A percentile compares a stretch with the other conserved stretches of the same genome.
Conservation (phyloP, 2,113 vertebrate genomes). For the Aspidoscelis tigris region DNA sequence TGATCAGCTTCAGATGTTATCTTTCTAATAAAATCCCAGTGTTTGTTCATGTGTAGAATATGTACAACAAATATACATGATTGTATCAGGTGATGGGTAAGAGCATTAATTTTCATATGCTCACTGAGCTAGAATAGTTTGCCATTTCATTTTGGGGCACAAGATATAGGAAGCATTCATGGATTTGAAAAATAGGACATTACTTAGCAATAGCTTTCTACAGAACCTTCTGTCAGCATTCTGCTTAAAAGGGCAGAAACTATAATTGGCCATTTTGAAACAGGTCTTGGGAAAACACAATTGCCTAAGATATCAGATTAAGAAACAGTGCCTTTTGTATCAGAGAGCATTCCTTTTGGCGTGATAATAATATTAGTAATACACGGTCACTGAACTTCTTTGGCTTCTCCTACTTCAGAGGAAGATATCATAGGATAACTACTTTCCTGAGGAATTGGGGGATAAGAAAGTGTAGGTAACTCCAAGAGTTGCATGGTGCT, state of each 20-base stretch:
- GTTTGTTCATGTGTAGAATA: background rate
- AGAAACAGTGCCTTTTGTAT: background rate
- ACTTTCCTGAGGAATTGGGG: background rate
- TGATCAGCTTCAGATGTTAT: background rate
- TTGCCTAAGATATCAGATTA: background rate
- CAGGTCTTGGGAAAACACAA: background rate
- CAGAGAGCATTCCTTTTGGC: background rate
- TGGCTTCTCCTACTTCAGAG: background rate
- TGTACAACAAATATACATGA: background rate
- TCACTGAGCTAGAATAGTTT: background rate
- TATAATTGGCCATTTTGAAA: background rate
- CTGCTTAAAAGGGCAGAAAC: background rate
- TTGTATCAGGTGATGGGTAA: background rate
- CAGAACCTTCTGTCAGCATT: background rate
- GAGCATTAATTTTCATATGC: constrained; percentile 18
- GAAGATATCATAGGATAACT: too few species aligned
- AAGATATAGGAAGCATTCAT: background rate
- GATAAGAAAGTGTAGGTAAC: too few species aligned
- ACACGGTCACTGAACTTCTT: too few species aligned
- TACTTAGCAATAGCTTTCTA: background rate
- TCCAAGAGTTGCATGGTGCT: too few species aligned
- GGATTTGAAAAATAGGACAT: background rate
- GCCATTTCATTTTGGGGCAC: background rate
- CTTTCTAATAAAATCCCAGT: constrained; percentile 20
- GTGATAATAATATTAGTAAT: background rate